A percentile compares a stretch with the other conserved stretches of the same genome.
Conservation (phyloP, 2,888 invertebrate genomes). For the Linhomoeus sp. region DNA sequence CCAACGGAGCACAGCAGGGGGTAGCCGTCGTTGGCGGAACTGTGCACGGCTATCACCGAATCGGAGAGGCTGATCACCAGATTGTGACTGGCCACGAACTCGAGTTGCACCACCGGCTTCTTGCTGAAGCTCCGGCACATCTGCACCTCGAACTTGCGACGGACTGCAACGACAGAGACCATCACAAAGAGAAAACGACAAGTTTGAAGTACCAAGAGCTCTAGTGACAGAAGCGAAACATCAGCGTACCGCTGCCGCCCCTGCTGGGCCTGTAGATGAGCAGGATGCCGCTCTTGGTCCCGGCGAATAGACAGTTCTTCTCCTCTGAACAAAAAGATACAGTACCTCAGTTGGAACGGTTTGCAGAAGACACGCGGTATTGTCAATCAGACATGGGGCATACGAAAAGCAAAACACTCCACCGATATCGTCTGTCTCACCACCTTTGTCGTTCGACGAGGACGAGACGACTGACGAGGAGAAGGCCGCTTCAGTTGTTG, state of each 20-base stretch:
- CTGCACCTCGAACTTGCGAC: neutral
- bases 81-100: neutral
- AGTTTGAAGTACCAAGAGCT: neutral
- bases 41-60: constrained; percentile 57
- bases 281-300: neutral
- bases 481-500: too few relatives aligned
- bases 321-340: neutral
- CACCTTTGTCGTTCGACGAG: too few relatives aligned
- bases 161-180: neutral
- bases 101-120: neutral
- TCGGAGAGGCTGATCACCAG: constrained; percentile 32
- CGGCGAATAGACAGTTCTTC: neutral
- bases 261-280: neutral
- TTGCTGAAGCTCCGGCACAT: neutral
- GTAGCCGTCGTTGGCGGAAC: constrained; percentile 57
- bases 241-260: neutral
- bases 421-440: too few relatives aligned
- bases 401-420: too few relatives aligned
- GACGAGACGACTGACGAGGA: too few relatives aligned
- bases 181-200: neutral
- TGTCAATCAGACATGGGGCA: too few relatives aligned
- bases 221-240: neutral
- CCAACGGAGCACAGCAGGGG: constrained; percentile 52
- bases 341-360: too few relatives aligned
- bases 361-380: too few relatives aligned